Base-by-base conservation (phyloP, 2,797 vertebrate genomes). In the Sebastes minor region DNA sequence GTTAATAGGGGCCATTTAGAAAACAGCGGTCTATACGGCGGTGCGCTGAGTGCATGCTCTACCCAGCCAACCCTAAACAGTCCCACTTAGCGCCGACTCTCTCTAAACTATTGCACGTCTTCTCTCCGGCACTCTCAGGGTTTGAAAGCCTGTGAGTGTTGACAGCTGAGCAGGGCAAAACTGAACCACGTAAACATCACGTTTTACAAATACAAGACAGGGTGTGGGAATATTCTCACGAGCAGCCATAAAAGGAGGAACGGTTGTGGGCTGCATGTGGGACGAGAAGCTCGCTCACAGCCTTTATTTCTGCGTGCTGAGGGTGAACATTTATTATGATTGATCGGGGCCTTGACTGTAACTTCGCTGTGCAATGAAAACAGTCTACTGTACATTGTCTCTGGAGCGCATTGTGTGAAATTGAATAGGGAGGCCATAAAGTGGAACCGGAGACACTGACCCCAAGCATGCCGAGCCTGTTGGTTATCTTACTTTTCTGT, bases 1-100 rank as follows among this genome's bases (percentile, higher is more conserved):
- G 71, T 86, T 93, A 91, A 93, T 91, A 88, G 89, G 81, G 78
- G 80, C 84, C 90, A 89, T 93, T 95, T 93, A 92, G 89, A 91
- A 89, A 94, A 91, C 90, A 89, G 89, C 67, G 30, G 89, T 85
- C 83, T 87, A 81, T 82, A 90, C 9, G 68, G 70, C 59, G 80
- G 73, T 74, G 80, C 27, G 12, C 82, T 90, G 86, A 93, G 91
- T 91, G 86, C 80, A 76, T 25, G 86, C 84, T 90, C 87, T 78
- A 80, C 75, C 81, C 89, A 81, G 80, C 82, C 85, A 78, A 79
- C 77, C 81, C 77, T 81, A 85, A 92, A 90, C 80, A 90, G 66
- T 85, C 68, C 82, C 82, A 84, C 89, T 93, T 89, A 89, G 87
- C 84, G 35, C 20, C 16, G 30, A 72, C 83, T 85, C 85, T 56